A percentile compares a stretch with the other conserved stretches of the same genome.
Conservation (phyloP, 2,888 invertebrate species). For the Eupithecia vulgata region DNA sequence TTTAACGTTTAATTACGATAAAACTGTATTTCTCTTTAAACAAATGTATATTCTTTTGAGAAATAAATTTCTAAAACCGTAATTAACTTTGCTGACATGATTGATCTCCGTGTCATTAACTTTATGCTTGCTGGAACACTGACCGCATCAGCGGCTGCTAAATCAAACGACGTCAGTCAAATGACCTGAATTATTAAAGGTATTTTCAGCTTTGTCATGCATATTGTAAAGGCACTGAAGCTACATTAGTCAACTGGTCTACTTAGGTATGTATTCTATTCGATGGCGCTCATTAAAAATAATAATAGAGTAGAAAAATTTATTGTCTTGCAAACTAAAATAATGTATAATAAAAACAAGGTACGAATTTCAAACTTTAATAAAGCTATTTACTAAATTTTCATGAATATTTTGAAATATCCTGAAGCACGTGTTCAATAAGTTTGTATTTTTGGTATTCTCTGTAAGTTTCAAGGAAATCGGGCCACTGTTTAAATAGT, state of each 20-base stretch:
- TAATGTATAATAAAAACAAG: too few relatives aligned
- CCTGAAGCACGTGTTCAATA: too few relatives aligned
- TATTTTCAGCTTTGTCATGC: not conserved
- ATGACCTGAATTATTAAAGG: slow-evolving; percentile 6
- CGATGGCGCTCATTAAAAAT: not conserved
- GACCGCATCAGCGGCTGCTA: not conserved
- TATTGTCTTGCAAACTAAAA: not conserved
- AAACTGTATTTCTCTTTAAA: too few relatives aligned
- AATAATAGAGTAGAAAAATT: not conserved
- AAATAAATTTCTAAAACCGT: too few relatives aligned
- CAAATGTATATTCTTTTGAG: too few relatives aligned
- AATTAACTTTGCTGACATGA: not conserved
- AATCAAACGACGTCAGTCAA: slow-evolving; percentile 2
- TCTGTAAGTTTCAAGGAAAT: too few relatives aligned
- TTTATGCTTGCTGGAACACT: not conserved
- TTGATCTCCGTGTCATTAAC: slow-evolving; percentile 4
- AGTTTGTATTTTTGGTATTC: too few relatives aligned
- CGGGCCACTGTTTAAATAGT: too few relatives aligned
- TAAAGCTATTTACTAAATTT: too few relatives aligned
- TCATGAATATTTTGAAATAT: too few relatives aligned
- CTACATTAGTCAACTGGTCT: not conserved
- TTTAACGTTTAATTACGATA: too few relatives aligned
- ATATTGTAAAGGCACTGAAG: not conserved
- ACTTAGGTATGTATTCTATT: not conserved
- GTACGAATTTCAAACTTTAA: too few relatives aligned